Base-by-base conservation (phyloP, 1,140 invertebrate species). In the Drosophila arizonae region DNA sequence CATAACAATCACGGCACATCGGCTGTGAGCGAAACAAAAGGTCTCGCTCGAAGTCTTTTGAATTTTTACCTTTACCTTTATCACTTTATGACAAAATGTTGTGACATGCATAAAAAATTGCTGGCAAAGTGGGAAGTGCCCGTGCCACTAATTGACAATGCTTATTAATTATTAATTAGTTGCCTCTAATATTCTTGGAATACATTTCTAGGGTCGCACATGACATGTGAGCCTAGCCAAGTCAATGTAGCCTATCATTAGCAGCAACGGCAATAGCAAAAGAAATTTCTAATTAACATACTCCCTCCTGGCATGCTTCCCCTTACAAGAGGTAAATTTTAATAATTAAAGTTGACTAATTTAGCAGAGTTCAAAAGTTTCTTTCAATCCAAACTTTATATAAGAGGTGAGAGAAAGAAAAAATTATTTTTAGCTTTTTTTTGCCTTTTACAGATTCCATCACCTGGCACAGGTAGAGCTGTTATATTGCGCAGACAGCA, bases 111-210 rank as follows among this genome's bases (percentile, higher is more conserved):
- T 88, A 72, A 78, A 75, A 88, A 84, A 73, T 72, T 57, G 6
- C 39, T 39, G 24, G 13, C 43, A 58, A 50, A 65, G 62, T 33
- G 60, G 46, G 10, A 77, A 13, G 26, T 48, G 57, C 17, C 48
- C 48, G 46, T 66, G 51, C 68, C 69, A 39, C 72, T 88, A 88
- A 88, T 88, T 88, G 84, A 71, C 73, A 80, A 80, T 77, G 68
- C 77, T 72, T 84, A 88, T 88, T 88, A 84, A 88, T 88, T 77
- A 80, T 88, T 88, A 80, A 88, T 80, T 88, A 88, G 58, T 41
- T 66, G 45, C 51, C 36, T 72, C 66, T 65, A 48, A 81, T 51
- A 62, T 85, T 85, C 46, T 33, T 43, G 13, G 46, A 57, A 64
- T 21, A 43, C 43, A 50, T 72, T 50, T 76, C 43, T 58, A n/a